Evolutionary conservation across 2,888 invertebrate species (phyloP), one percentile per base, ranked within the genome.

Genomic region (Apotomis capreana): DNA sequence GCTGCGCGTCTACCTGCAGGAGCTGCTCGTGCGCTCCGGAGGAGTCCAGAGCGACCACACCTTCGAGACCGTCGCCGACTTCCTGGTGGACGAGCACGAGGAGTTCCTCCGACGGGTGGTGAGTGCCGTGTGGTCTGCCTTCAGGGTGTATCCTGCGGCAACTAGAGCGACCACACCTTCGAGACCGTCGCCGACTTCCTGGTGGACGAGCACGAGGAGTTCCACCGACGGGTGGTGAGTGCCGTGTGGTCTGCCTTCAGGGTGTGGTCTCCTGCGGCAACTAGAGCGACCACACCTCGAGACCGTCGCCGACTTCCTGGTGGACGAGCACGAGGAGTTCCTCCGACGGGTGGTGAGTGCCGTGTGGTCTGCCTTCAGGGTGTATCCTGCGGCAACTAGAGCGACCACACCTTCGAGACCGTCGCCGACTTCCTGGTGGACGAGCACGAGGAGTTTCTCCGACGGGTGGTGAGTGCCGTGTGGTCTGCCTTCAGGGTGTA

Each of bases 81-180:
- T 74, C 69, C 69, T 90, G 1, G 78, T 89, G 9, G 63, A 77
- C 5, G 74, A 79, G 70, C 77, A 84, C 44, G 49, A 73, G 0
- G 76, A 76, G 1, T 87, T 89, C 74, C 79, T 91, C 4, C 54
- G 76, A 1, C 78, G 78, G 4, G 80, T 89, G 77, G 89, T 89
- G 74, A 75, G 83, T 76, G 26, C 57, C 26, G 49, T 10, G 3
- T 44, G 44, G 78, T 79, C 40, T 88, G 83, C 75, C 6, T 6
- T 5, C 6, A 8, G 44, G 6, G 44, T 4, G 3, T 6, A 4
- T 87, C 89, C 26, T 26, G 26, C 26, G 26, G 26, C 26, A 26
- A 26, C 26, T 26, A 2, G 26, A 26, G 26, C n/a, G n/a, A n/a
- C n/a, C n/a, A n/a, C n/a, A n/a, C n/a, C n/a, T n/a, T n/a, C n/a